phyloP scores from a whole-genome alignment of 1,140 invertebrate genomes.

The Caenorhabditis latens region DNA sequence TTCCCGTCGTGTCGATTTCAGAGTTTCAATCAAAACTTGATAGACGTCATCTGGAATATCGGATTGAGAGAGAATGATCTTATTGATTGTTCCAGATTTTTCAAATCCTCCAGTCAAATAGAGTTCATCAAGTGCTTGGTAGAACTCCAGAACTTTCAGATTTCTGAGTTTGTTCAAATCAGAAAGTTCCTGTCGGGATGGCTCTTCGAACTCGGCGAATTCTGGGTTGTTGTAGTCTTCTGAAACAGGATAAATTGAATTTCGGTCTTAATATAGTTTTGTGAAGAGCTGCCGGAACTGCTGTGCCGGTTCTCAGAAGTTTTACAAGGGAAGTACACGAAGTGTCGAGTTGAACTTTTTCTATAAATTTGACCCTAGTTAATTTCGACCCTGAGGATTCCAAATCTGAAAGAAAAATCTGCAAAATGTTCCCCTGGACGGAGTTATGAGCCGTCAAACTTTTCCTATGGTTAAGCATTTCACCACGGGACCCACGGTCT shows the following conservation, averaged over 20 bases:
- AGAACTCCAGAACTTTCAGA: conserved; percentile 1
- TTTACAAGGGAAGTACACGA: no score
- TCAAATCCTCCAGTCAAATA: conserved; percentile 36
- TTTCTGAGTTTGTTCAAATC: not conserved
- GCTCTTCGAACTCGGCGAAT: not conserved
- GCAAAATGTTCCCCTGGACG: no score
- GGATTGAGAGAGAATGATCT: not conserved
- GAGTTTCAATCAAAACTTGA: not conserved
- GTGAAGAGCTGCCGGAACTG: no score
- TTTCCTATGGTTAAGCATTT: no score
- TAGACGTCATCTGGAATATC: not conserved
- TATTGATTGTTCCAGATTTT: not conserved
- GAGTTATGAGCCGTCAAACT: no score
- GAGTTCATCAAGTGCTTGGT: conserved; percentile 3
- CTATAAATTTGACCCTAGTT: no score
- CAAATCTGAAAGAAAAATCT: no score
- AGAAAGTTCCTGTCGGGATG: not conserved
- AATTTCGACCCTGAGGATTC: no score
- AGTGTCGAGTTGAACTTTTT: no score
- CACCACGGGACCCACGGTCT: no score
- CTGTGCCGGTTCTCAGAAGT: no score
- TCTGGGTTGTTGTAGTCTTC: not conserved
- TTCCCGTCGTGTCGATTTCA: not conserved
- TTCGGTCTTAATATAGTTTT: no score
- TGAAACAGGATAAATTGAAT: not conserved